Base-by-base conservation (phyloP, 2,888 invertebrate genomes). In the Tuta absoluta region DNA sequence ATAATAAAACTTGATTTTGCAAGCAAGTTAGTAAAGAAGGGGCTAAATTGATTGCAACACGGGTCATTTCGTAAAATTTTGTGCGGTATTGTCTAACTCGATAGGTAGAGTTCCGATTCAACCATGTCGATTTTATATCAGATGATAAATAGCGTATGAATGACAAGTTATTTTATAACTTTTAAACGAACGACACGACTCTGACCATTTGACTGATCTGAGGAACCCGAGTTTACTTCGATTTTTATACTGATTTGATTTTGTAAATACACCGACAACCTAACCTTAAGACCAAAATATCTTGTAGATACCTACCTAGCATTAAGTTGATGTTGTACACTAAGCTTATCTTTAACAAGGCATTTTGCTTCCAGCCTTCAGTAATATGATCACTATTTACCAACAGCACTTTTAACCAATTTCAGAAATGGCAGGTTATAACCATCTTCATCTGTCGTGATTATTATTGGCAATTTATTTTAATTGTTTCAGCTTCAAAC, bases 401-500 rank as follows among this genome's bases (percentile, higher is more conserved):
- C 17, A 45, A 56, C 41, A 63, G 23, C 23, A 17, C 4, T 19
- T 14, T 53, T 61, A 33, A 33, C 33, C 33, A 33, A 8, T 10
- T 33, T 33, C 10, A 33, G 4, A 33, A 33, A 33, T 8, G 4
- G 33, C 1, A 33, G 33, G 28, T 2, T 4, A 17, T 41, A 12
- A 53, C 33, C 28, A 41, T 37, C 21, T n/a, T 21, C 53, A 51
- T 33, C 28, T 0, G 28, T 17, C 14, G 45, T 68, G 69, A 66
- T 73, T 70, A 76, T 79, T 73, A 79, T 78, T 81, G 76, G 82
- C 78, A 79, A 75, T 80, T 72, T 78, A 76, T 84, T 83, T 86
- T 80, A 77, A 84, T 90, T 91, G 89, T 91, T 91, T 91, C 91
- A 91, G 91, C 89, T 74, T 76, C 81, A 84, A 88, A 85, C 74